phyloP scores from a whole-genome alignment of 1,140 invertebrate species.

The Littorina saxatilis region DNA sequence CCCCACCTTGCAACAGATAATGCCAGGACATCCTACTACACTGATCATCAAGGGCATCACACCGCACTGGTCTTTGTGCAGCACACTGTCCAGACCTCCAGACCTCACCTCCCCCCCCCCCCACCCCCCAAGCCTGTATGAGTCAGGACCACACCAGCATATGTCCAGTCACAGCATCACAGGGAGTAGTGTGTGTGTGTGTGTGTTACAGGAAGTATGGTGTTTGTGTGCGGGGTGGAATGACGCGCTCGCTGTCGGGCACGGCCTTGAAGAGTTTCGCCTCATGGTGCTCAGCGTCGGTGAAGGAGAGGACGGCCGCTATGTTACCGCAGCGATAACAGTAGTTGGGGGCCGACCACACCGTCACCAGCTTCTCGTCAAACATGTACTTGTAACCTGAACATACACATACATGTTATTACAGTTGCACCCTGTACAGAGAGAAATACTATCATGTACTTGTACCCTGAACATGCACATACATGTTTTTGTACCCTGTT shows the following conservation, averaged over 20 bases:
- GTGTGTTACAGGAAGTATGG: slow-evolving; percentile 96
- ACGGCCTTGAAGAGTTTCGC: slow-evolving; percentile 96
- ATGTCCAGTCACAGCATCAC: background rate
- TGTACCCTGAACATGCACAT: no score
- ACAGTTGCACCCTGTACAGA: no score
- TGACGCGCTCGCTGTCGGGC: slow-evolving; percentile 92
- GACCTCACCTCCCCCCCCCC: no score
- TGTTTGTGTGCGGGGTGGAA: slow-evolving; percentile 92
- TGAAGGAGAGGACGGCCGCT: slow-evolving; percentile 97
- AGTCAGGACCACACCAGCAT: no score
- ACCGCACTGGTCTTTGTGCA: no score
- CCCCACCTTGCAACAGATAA: no score
- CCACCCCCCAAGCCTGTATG: no score
- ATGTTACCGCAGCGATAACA: slow-evolving; percentile 99
- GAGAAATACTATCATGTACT: no score
- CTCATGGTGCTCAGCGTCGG: slow-evolving; percentile 86
- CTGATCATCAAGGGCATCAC: no score
- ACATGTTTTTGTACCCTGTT: no score
- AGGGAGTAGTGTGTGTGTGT: slow-evolving; percentile 96
- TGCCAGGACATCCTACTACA: no score
- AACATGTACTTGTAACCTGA: slow-evolving; percentile 99
- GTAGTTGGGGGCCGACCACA: slow-evolving; percentile 99
- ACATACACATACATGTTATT: background rate
- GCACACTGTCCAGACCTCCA: no score
- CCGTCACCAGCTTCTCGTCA: slow-evolving; percentile 98